Evolutionary conservation across 30 jellyfish, hydroid and myxozoan genomes (phyloP).

Genomic region (Clytia hemisphaerica): DNA sequence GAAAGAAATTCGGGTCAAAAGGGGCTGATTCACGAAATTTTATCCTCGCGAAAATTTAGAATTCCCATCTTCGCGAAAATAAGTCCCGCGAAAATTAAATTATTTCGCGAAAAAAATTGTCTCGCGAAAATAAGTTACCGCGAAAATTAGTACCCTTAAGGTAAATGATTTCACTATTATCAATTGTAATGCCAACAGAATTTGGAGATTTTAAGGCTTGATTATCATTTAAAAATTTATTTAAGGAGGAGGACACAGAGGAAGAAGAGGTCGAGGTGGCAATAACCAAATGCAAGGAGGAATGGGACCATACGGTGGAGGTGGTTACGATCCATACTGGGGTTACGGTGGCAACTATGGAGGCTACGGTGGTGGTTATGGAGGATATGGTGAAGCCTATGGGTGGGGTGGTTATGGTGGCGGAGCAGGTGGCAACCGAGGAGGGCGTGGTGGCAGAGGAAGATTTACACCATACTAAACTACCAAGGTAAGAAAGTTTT

Average conservation of each 20-base stretch:
- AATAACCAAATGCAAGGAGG: conserved; percentile 13
- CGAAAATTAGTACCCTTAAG: too few relatives aligned
- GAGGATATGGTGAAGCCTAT: conserved; percentile 2
- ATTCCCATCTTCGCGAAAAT: too few relatives aligned
- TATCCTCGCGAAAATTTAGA: too few relatives aligned
- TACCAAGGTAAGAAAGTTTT: too few relatives aligned
- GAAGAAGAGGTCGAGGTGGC: background rate
- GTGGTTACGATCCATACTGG: conserved; percentile 1
- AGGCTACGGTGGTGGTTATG: conserved; percentile 7
- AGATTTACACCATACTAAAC: conserved; percentile 8
- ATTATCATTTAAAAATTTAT: background rate
- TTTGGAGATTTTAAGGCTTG: background rate
- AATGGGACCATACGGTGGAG: conserved; percentile 19
- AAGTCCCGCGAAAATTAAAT: too few relatives aligned
- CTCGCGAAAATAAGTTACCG: too few relatives aligned
- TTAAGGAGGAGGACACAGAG: conserved; percentile 5
- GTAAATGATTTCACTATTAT: too few relatives aligned
- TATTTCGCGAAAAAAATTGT: too few relatives aligned
- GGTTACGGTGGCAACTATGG: conserved; percentile 25
- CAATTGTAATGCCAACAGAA: background rate
- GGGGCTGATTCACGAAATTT: too few relatives aligned
- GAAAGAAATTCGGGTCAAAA: too few relatives aligned
- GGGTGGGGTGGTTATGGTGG: conserved; percentile 27
- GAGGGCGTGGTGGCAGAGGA: conserved; percentile 32
- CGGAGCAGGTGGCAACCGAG: conserved; percentile 26